Conservation (phyloP, 2,797 vertebrate genomes). For the Smutsia temminckii region DNA sequence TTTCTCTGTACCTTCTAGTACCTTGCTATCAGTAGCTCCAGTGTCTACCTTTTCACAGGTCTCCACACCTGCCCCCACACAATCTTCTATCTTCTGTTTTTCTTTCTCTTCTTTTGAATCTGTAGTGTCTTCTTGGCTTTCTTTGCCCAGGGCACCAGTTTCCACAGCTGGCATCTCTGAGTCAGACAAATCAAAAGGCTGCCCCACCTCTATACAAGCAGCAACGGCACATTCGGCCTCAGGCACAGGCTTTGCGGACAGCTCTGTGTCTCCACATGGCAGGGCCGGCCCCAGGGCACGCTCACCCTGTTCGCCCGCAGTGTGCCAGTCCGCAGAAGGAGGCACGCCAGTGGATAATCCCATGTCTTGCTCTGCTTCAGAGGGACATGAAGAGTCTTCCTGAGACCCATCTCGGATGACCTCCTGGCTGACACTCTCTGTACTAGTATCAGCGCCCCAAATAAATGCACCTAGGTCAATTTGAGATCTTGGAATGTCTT, state of each 20-base stretch:
- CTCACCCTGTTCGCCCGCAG: constrained; percentile 76
- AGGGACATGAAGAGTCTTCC: constrained; percentile 76
- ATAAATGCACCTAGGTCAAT: constrained; percentile 87
- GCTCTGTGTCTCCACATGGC: constrained; percentile 72
- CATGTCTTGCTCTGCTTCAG: constrained; percentile 78
- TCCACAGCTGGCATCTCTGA: constrained; percentile 79
- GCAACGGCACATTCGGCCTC: constrained; percentile 81
- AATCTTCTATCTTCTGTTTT: constrained; percentile 69
- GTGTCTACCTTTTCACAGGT: constrained; percentile 85
- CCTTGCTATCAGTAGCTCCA: constrained; percentile 68
- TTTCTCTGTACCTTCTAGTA: constrained; percentile 77
- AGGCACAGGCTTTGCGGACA: constrained; percentile 78
- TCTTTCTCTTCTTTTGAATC: constrained; percentile 72
- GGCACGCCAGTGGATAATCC: constrained; percentile 45
- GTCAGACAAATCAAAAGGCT: constrained; percentile 79
- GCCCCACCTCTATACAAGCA: constrained; percentile 84
- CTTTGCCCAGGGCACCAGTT: constrained; percentile 76
- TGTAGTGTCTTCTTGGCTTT: constrained; percentile 76
- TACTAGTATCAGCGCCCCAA: constrained; percentile 91
- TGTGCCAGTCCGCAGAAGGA: constrained; percentile 71
- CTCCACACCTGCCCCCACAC: constrained; percentile 80
- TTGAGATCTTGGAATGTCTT: constrained; percentile 85
- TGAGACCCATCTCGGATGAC: constrained; percentile 73
- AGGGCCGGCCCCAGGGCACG: constrained; percentile 76
- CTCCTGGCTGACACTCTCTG: constrained; percentile 84